phyloP scores from a whole-genome alignment of 2,797 vertebrate genomes.

The Centroberyx gerrardi region DNA sequence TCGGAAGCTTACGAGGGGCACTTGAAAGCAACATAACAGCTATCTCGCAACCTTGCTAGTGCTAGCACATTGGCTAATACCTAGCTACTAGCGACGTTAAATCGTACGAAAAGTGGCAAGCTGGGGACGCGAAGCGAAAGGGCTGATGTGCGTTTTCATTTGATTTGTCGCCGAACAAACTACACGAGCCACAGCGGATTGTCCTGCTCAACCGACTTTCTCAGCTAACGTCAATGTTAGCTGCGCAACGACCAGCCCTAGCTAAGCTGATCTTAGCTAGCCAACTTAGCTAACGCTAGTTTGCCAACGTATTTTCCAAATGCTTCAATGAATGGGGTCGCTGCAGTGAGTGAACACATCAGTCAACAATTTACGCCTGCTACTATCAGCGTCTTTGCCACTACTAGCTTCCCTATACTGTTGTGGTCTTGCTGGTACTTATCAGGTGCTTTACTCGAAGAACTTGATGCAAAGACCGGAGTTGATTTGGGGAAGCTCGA shows the following conservation, averaged over 20 bases:
- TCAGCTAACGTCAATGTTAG: conserved; percentile 55
- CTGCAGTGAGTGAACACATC: conserved; percentile 35
- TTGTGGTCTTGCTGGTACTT: conserved; percentile 20
- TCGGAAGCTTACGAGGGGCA: conserved; percentile 24
- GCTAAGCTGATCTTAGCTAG: conserved; percentile 59
- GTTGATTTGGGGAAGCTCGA: conserved; percentile 14
- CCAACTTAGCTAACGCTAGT: conserved; percentile 65
- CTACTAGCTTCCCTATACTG: conserved; percentile 28
- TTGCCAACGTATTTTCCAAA: conserved; percentile 15
- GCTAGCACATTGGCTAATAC: conserved; percentile 65
- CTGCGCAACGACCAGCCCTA: conserved; percentile 66
- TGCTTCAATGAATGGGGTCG: conserved; percentile 70
- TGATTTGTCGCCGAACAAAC: background rate
- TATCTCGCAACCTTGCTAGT: conserved; percentile 60
- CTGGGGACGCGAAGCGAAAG: background rate
- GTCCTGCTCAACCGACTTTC: conserved; percentile 12
- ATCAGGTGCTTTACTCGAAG: background rate
- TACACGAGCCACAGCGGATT: background rate
- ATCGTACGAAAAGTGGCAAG: conserved; percentile 18
- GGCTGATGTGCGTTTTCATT: rapidly evolving
- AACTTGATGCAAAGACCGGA: conserved; percentile 19
- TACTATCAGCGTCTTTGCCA: background rate
- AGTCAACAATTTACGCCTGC: conserved; percentile 39
- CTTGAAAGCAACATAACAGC: conserved; percentile 57
- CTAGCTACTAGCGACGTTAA: conserved; percentile 53